Evolutionary conservation across 2,888 invertebrate genomes (phyloP).

Genomic region (Heteropelma amictum): DNA sequence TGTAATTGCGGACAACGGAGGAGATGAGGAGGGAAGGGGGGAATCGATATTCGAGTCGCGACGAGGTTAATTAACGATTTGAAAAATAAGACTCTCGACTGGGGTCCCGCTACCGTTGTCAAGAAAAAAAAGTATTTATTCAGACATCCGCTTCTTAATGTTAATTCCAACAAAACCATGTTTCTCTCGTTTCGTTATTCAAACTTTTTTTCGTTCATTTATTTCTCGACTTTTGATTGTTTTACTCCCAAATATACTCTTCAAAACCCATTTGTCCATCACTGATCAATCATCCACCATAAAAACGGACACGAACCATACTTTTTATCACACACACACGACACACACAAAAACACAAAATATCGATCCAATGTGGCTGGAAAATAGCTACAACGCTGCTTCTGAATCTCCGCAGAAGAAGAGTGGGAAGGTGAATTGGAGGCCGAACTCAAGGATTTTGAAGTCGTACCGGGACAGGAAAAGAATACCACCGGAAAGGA

Average conservation of each 20-base stretch:
- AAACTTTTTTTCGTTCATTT: slow-evolving; percentile 1
- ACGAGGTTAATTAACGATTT: slow-evolving; percentile 11
- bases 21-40: not conserved
- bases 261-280: slow-evolving; percentile 9
- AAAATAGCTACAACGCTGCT: slow-evolving; percentile 75
- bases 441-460: slow-evolving; percentile 96
- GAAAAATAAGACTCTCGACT: slow-evolving; percentile 39
- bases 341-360: slow-evolving; percentile 42
- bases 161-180: not conserved
- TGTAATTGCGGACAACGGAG: not conserved
- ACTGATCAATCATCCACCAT: slow-evolving; percentile 23
- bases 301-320: no score
- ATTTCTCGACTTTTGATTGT: no score
- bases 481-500: slow-evolving; percentile 75
- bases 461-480: slow-evolving; percentile 85
- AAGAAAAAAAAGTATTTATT: slow-evolving; percentile 9
- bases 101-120: slow-evolving; percentile 49
- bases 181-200: not conserved
- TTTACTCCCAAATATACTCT: not conserved
- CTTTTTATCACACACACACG: slow-evolving; percentile 9
- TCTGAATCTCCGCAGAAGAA: slow-evolving; percentile 82
- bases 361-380: slow-evolving; percentile 65
- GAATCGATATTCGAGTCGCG: slow-evolving; percentile 9
- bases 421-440: slow-evolving; percentile 98
- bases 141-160: slow-evolving; percentile 1